Base-by-base conservation (phyloP, 2,113 vertebrate genomes). In the Hiodon tergisus region DNA sequence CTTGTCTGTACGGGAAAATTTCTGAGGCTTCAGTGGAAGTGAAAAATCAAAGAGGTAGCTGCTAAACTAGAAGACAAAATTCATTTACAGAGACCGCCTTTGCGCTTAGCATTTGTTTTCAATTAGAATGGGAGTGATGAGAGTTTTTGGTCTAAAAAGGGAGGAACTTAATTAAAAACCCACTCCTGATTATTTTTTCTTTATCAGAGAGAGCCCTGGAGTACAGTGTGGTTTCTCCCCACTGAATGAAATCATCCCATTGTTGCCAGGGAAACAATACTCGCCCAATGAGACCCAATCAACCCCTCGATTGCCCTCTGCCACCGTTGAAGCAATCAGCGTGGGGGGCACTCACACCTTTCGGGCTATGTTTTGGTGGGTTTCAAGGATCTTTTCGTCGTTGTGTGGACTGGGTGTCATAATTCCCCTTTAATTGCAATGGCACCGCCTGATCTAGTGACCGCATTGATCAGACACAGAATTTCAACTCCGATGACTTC, bases 401-500 rank as follows among this genome's bases (percentile, higher is more conserved):
- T 47, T 1, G 14, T n/a, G 2, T 62, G 0, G 58, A 60, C n/a
- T 47, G 3, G 58, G 52, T 5, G 3, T 63, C 11, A 2, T 3
- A 58, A 74, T 81, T 78, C 72, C 73, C 72, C 66, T 77, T 81
- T 83, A 89, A 89, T 83, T 86, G 84, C 85, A 81, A 79, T 66
- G 82, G 85, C 81, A 80, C 69, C 59, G 75, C 57, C 76, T 75
- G 63, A 69, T 8, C 47, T 11, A 67, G 51, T 66, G 75, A 77
- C 83, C 77, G 48, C 75, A 82, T 84, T 80, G 79, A 88, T 85
- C 81, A 76, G 83, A 81, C 59, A 71, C 16, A 1, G 69, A 69
- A 67, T 83, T 85, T 89, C 86, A 81, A 78, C 78, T 88, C 78
- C 79, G 81, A 89, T 90, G 87, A 88, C 78, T 78, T 61, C 79